phyloP scores from a whole-genome alignment of 2,113 vertebrate genomes.

The Ahaetulla prasina region DNA sequence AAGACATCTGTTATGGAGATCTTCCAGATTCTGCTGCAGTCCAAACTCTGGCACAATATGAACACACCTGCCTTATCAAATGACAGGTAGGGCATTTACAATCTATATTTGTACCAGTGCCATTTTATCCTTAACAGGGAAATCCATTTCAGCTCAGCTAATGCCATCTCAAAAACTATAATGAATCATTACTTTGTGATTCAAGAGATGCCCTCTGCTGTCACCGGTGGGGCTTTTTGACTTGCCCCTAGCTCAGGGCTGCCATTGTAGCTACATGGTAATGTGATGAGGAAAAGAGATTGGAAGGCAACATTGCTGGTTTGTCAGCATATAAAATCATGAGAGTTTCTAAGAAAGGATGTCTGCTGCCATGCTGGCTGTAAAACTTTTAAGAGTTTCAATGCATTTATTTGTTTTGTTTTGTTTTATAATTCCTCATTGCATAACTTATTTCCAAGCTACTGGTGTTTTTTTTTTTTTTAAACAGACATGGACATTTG shows the following conservation, averaged over 20 bases:
- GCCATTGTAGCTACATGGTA: not conserved
- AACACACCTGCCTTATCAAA: not conserved
- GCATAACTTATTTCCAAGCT: not conserved
- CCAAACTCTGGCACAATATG: not conserved
- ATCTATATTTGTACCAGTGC: not conserved
- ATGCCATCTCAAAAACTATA: not conserved
- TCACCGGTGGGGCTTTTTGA: not conserved
- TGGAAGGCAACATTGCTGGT: not conserved
- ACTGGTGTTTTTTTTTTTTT: not conserved
- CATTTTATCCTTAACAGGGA: not conserved
- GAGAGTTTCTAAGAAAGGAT: not conserved
- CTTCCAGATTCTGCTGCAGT: not conserved
- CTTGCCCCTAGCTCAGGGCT: not conserved
- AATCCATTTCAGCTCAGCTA: not conserved
- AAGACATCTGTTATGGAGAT: not conserved
- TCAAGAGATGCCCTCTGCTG: not conserved
- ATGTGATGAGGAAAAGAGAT: not conserved
- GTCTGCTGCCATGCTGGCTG: not conserved
- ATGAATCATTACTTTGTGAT: not conserved
- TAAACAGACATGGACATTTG: not conserved
- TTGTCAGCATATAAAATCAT: not conserved
- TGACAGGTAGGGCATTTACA: not conserved
- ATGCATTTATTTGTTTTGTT: not conserved
- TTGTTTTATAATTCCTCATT: not conserved
- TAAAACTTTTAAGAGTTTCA: not conserved